Conservation (phyloP, 30 jellyfish, hydroid and myxozoan species). For the Morbakka virulenta region DNA sequence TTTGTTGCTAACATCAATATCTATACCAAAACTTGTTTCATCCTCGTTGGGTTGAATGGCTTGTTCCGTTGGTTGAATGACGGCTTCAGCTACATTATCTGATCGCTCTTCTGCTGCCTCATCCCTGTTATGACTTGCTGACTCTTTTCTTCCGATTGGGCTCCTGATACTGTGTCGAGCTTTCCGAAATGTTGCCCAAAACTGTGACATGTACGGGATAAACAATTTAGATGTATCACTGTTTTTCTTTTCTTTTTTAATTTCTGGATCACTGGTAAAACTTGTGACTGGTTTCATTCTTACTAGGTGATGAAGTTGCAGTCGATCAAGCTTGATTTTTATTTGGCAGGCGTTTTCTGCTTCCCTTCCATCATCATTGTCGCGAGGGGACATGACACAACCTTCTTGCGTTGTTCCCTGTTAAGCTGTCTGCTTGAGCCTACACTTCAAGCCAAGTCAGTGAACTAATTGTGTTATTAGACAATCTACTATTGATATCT, state of each 20-base stretch:
- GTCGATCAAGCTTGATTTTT: neutral
- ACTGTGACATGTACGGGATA: no score
- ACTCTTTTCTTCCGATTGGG: neutral
- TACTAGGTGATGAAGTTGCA: constrained; percentile 1
- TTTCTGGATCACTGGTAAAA: neutral
- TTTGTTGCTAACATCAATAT: no score
- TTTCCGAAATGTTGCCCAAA: neutral
- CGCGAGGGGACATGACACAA: no score
- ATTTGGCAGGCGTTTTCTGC: neutral
- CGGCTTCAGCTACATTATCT: neutral
- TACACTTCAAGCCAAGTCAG: no score
- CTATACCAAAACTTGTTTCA: neutral
- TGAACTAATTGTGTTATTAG: no score
- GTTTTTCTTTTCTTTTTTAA: no score
- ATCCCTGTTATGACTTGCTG: neutral
- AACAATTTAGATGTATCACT: no score
- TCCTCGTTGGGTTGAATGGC: neutral
- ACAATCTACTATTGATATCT: no score
- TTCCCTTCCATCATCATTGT: constrained; percentile 1
- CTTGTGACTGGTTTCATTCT: no score
- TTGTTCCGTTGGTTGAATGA: neutral
- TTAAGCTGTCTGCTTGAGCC: no score
- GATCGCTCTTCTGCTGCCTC: no score
- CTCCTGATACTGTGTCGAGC: constrained; percentile 1
- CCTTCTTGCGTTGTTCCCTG: no score